phyloP scores from a whole-genome alignment of 2,888 invertebrate species.

The Eristalinus sepulchralis region DNA sequence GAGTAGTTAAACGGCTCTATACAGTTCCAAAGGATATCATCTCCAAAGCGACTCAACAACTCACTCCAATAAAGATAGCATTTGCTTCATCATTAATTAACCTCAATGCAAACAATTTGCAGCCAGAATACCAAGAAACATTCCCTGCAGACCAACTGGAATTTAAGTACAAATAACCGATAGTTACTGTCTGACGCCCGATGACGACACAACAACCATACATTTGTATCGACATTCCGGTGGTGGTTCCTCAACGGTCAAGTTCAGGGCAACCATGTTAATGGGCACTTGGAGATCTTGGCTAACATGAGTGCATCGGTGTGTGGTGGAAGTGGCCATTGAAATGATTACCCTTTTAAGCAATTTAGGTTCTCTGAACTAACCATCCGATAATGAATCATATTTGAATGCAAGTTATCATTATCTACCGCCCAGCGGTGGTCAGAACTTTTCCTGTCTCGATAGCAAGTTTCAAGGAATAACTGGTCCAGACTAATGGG shows the following conservation, averaged over 20 bases:
- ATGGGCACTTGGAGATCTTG: constrained; percentile 49
- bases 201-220: not conserved
- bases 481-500: constrained; percentile 40
- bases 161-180: constrained; percentile 2
- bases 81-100: constrained; percentile 42
- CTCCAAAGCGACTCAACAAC: not conserved
- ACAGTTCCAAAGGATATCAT: not conserved
- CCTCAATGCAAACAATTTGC: constrained; percentile 54
- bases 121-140: constrained; percentile 39
- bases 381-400: constrained; percentile 21
- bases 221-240: constrained; percentile 22
- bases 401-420: constrained; percentile 13
- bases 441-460: constrained; percentile 1
- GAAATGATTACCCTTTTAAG: not conserved
- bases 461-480: constrained; percentile 26
- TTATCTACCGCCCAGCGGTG: not conserved
- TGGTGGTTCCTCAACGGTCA: constrained; percentile 38
- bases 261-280: constrained; percentile 46
- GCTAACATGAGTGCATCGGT: constrained; percentile 19
- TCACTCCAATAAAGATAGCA: not conserved
- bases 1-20: not conserved
- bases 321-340: not conserved
- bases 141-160: not conserved
- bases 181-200: constrained; percentile 6
- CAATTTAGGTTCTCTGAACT: not conserved